Base-by-base conservation (phyloP, 2,888 invertebrate genomes). In the Phyllotreta cruciferae region DNA sequence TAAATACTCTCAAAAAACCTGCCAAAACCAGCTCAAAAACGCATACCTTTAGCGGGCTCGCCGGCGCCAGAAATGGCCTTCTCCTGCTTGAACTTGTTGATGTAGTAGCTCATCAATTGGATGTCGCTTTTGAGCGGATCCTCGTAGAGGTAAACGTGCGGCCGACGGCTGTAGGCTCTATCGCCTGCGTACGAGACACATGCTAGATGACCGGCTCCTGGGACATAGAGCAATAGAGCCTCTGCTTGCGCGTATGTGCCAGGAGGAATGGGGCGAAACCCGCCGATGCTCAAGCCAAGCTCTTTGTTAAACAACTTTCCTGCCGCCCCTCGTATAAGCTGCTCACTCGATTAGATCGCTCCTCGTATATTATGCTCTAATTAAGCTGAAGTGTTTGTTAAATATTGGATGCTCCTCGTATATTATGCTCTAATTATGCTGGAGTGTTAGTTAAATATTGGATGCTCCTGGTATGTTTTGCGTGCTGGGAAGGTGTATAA, bases 71-170 rank as follows among this genome's bases (percentile, higher is more conserved):
- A 47, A 6, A 67, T 56, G 81, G 85, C 84, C 83, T 86, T 87
- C 57, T 81, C 80, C 63, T 79, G 75, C 61, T 78, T 78, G 74
- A 81, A 80, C 71, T 91, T 90, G 85, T 90, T 90, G 83, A 90
- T 89, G 86, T 94, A 94, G 85, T 89, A 93, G 80, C 93, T 93
- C 79, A 93, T 86, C 77, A 92, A 88, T 79, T 91, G 91, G 81
- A 94, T 92, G 84, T 93, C 93, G 82, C 88, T 91, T 81, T 88
- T 88, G 81, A 93, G 87, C 82, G 90, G 91, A 70, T 85, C 83
- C 76, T 92, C 89, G 75, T 85, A 85, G 54, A 78, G 73, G 70
- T 77, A 78, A 78, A 87, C 85, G 79, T 90, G 88, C 67, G 91
- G 88, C 77, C 88, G 86, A 78, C 93, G 89, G 80, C 88, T 87